Evolutionary conservation across 2,797 vertebrate genomes (phyloP).

Genomic region (Acanthis flammea): DNA sequence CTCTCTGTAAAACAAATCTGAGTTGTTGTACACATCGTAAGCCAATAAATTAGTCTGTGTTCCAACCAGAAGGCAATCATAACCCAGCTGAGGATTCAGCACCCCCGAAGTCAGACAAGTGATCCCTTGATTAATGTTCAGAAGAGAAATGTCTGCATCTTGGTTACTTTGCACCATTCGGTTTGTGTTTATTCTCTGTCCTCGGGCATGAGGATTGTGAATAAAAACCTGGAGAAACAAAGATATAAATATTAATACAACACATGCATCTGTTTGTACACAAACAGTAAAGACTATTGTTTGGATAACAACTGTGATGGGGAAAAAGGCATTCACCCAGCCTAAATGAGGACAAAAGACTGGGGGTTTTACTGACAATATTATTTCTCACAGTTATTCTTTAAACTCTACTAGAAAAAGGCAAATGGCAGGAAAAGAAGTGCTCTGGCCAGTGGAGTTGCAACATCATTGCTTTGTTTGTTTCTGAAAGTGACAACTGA

Average conservation of each 20-base stretch:
- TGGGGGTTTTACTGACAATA: not conserved
- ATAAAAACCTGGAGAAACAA: conserved; percentile 87
- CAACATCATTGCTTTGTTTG: not conserved
- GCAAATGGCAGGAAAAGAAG: not conserved
- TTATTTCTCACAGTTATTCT: not conserved
- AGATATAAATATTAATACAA: not conserved
- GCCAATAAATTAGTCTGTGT: conserved; percentile 94
- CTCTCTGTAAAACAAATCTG: conserved; percentile 95
- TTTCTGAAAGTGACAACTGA: not conserved
- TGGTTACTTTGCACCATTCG: conserved; percentile 85
- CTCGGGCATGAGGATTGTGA: conserved; percentile 90
- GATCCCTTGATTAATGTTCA: conserved; percentile 95
- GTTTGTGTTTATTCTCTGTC: conserved; percentile 78
- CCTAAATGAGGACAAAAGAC: not conserved
- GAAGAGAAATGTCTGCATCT: conserved; percentile 90
- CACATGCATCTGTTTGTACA: not conserved
- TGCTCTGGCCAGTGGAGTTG: not conserved
- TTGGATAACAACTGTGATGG: accelerated
- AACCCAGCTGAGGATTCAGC: conserved; percentile 82
- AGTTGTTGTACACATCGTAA: conserved; percentile 94
- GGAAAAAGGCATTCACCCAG: not conserved
- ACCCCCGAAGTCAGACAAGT: conserved; percentile 88
- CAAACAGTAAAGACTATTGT: not conserved
- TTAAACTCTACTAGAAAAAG: not conserved
- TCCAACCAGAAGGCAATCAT: conserved; percentile 89